Base-by-base conservation (phyloP, 2,113 vertebrate genomes). In the Amia ocellicauda region DNA sequence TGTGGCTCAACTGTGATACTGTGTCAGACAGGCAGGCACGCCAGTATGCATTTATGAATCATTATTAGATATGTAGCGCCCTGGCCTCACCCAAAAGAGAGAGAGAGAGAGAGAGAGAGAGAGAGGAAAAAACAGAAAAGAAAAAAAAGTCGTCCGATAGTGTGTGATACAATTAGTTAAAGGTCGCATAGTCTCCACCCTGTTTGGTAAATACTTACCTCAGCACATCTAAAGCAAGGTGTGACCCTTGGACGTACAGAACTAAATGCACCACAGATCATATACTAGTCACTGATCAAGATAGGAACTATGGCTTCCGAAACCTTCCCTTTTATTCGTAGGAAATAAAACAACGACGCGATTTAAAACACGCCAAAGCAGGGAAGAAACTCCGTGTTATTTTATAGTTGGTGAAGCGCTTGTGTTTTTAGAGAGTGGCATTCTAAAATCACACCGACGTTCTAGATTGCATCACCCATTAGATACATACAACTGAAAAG, bases 201-300 rank as follows among this genome's bases (percentile, higher is more conserved):
- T 69, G 61, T 54, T 62, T 42, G 71, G 67, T 69, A 67, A 67
- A 70, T 62, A 66, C 73, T 75, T 74, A 71, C 31, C 68, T 74
- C 72, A 73, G 75, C 70, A 74, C 71, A 76, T 77, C 55, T 50
- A 69, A 43, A 47, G 22, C 19, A 68, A 17, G 23, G 51, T 17
- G 28, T 42, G 85, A 87, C 78, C 83, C 87, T 88, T 84, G 87
- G 61, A 72, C 86, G 4, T 31, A 68, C 11, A 58, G 19, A 26
- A 49, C 47, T 41, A 20, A 40, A 36, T 36, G 5, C 31, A 36
- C 5, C 31, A n/a, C 31, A 36, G 11, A 36, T 36, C n/a, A 36
- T 36, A 36, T 36, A 5, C 5, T 11, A 5, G 11, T 11, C 31
- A 36, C 11, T 36, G 2, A 36, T 36, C 5, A 36, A 36, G 5